phyloP scores from a whole-genome alignment of 2,113 vertebrate species.

The Oryzias curvinotus region DNA sequence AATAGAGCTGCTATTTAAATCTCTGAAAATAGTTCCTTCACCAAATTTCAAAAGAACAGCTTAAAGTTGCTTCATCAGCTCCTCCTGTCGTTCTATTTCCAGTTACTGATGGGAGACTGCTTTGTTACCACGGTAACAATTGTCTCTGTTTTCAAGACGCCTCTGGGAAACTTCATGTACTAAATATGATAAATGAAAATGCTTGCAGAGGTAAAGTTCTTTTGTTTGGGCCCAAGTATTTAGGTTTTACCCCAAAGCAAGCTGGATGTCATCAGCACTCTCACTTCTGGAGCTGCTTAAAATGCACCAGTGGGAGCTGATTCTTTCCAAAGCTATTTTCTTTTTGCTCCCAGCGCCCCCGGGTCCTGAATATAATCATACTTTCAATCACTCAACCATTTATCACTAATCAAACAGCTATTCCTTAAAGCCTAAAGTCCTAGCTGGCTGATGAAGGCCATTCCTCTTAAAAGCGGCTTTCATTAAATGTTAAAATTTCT shows the following conservation, averaged over 20 bases:
- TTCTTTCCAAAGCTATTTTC: too few relatives aligned
- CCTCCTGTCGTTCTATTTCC: not conserved
- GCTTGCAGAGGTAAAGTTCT: too few relatives aligned
- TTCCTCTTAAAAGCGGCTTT: constrained; percentile 28
- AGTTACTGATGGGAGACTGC: constrained; percentile 14
- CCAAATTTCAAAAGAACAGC: too few relatives aligned
- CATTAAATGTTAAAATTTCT: constrained; percentile 27
- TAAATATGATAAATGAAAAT: too few relatives aligned
- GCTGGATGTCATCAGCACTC: too few relatives aligned
- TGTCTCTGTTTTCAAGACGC: not conserved
- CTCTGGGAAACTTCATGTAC: too few relatives aligned
- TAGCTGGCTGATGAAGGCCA: constrained; percentile 2
- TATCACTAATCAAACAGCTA: constrained; percentile 27
- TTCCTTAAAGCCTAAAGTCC: constrained; percentile 8
- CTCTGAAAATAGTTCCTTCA: not conserved
- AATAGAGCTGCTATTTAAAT: not conserved
- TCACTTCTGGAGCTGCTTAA: too few relatives aligned
- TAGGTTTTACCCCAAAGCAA: too few relatives aligned
- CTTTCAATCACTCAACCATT: constrained; percentile 18
- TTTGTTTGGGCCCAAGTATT: too few relatives aligned
- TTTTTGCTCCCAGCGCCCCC: too few relatives aligned
- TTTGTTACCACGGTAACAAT: constrained; percentile 42
- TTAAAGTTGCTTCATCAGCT: not conserved
- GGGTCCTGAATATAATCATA: too few relatives aligned
- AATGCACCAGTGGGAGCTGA: too few relatives aligned